These are phyloP conservation scores for Elachura formosa DNA, from an alignment of 2,113 vertebrate species.

Conservation along the genomic window DNA sequence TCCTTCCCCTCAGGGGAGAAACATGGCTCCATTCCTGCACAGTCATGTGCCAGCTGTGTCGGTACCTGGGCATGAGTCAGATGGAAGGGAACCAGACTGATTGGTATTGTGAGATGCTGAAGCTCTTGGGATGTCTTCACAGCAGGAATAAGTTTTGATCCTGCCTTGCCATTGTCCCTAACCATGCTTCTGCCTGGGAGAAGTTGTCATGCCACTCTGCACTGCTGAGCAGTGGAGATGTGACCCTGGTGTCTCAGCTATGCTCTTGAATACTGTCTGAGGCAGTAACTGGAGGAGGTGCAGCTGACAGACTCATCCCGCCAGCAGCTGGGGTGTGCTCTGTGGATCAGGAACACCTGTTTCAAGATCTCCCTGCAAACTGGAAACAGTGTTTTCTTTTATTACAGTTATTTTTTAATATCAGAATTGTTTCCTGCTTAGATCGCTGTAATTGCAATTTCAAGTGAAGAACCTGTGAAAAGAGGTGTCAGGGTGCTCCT, in stretches of 20 bases:
- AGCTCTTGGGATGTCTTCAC: background rate
- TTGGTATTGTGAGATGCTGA: background rate
- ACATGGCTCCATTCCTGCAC: background rate
- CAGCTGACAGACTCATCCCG: background rate
- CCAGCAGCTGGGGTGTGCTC: accelerated
- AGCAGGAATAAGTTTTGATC: background rate
- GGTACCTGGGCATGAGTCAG: background rate
- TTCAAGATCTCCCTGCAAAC: background rate
- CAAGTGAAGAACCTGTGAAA: background rate
- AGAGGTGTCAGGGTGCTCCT: background rate
- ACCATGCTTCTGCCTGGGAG: background rate
- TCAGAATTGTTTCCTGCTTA: background rate
- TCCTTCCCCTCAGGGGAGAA: background rate
- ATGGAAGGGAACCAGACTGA: background rate
- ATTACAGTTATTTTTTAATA: background rate
- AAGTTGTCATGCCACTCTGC: background rate
- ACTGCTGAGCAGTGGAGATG: background rate
- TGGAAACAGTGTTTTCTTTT: background rate
- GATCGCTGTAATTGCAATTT: background rate
- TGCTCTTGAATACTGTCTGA: background rate
- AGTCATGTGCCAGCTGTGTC: background rate
- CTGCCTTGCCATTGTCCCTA: background rate
- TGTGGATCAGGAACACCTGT: background rate
- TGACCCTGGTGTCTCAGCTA: accelerated
- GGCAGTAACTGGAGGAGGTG: background rate